These are phyloP conservation scores for Zootoca vivipara DNA, from an alignment of 2,113 vertebrate species.

Conservation along the genomic window DNA sequence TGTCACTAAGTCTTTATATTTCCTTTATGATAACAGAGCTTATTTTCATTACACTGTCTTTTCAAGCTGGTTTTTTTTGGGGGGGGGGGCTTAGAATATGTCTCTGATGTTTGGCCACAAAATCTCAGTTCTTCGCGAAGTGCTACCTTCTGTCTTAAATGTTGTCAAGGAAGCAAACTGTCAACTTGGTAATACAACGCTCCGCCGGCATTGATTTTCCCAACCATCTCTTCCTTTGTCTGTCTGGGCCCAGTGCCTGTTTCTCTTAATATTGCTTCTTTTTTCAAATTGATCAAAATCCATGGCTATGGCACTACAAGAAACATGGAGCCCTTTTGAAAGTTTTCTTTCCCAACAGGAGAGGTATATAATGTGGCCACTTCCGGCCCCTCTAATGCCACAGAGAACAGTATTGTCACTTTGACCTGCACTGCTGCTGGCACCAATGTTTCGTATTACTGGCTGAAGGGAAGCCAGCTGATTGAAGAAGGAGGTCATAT, in stretches of 20 bases:
- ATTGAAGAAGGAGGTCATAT: accelerated
- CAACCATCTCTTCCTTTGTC: background rate
- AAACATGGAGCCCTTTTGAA: background rate
- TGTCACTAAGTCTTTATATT: background rate
- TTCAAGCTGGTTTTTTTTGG: background rate
- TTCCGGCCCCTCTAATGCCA: background rate
- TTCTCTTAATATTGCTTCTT: background rate
- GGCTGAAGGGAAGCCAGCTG: background rate
- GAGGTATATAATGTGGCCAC: background rate
- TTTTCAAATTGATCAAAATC: background rate
- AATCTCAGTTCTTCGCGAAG: background rate
- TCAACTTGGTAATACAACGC: background rate
- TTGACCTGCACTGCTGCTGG: background rate
- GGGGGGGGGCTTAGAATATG: no score
- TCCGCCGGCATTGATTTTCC: background rate
- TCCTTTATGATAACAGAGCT: background rate
- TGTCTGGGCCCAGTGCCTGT: background rate
- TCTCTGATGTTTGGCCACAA: no score
- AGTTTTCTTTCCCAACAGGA: slow-evolving; percentile 6
- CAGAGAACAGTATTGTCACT: accelerated
- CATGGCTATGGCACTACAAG: background rate
- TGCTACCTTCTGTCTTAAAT: background rate
- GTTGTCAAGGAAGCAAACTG: background rate
- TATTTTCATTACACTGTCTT: background rate
- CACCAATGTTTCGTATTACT: background rate